phyloP scores from a whole-genome alignment of 2,888 invertebrate species.

The Incurvaria masculella region DNA sequence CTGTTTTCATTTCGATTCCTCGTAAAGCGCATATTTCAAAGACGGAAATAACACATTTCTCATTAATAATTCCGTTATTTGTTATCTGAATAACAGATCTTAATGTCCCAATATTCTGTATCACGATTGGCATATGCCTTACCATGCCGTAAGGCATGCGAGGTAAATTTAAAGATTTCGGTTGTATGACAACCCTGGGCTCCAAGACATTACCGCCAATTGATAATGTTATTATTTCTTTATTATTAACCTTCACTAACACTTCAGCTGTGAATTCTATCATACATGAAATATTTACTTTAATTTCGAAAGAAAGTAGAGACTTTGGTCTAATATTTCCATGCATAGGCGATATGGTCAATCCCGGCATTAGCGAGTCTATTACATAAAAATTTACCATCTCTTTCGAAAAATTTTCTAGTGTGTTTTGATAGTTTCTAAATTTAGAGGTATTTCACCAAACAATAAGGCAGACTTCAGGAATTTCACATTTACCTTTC shows the following conservation, averaged over 20 bases:
- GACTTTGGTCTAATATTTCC: constrained; percentile 52
- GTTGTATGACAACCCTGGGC: constrained; percentile 47
- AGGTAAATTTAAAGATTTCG: constrained; percentile 45
- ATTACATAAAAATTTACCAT: constrained; percentile 48
- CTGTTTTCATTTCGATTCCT: constrained; percentile 36
- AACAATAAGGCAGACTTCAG: constrained; percentile 31
- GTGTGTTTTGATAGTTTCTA: constrained; percentile 35
- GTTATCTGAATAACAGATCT: constrained; percentile 31
- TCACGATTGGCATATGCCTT: constrained; percentile 35
- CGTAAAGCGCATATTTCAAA: constrained; percentile 34
- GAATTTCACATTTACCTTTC: constrained; percentile 43
- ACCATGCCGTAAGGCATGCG: constrained; percentile 43
- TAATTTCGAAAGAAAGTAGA: constrained; percentile 42
- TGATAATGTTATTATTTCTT: constrained; percentile 37
- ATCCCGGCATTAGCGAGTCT: constrained; percentile 42
- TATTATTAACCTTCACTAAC: constrained; percentile 40
- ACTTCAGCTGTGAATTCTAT: constrained; percentile 40
- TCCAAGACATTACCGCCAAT: constrained; percentile 47
- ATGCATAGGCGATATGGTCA: constrained; percentile 45
- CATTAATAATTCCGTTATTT: constrained; percentile 34
- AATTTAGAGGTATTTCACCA: constrained; percentile 41
- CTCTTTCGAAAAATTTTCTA: constrained; percentile 54
- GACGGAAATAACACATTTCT: constrained; percentile 9
- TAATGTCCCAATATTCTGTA: constrained; percentile 34
- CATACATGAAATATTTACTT: constrained; percentile 38